These are phyloP conservation scores for Furcula furcula DNA, from an alignment of 2,888 invertebrate genomes.

Conservation along the genomic window DNA sequence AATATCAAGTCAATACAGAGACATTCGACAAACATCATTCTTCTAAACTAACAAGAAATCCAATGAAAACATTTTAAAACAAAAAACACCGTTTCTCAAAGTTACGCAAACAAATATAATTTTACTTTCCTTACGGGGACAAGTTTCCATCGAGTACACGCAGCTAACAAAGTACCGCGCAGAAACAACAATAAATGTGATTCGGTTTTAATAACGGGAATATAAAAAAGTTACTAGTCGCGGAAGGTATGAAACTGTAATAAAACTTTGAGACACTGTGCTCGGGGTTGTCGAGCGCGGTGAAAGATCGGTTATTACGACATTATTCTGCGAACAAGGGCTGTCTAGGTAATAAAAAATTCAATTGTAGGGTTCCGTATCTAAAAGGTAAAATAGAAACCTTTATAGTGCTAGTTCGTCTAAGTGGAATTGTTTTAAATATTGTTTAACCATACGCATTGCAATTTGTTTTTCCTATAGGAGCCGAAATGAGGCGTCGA, in stretches of 20 bases:
- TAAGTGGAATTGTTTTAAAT: too few relatives aligned
- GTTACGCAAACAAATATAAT: neutral
- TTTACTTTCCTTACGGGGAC: neutral
- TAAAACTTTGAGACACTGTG: neutral
- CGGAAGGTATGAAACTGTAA: neutral
- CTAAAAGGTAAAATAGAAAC: too few relatives aligned
- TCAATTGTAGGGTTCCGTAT: too few relatives aligned
- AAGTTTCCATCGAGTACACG: neutral
- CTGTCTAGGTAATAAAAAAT: too few relatives aligned
- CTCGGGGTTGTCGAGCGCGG: neutral
- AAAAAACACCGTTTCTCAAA: neutral
- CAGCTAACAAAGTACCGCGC: neutral
- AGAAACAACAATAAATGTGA: neutral
- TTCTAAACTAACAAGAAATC: neutral
- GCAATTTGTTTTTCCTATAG: too few relatives aligned
- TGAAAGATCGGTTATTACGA: too few relatives aligned
- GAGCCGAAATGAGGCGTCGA: too few relatives aligned
- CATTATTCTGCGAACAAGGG: too few relatives aligned
- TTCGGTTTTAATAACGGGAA: neutral
- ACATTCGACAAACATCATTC: too few relatives aligned
- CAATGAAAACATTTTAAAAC: neutral
- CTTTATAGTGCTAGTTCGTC: too few relatives aligned
- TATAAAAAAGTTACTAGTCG: neutral
- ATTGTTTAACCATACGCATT: too few relatives aligned
- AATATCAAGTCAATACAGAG: too few relatives aligned